Percentiles rank a stretch among this genome's conserved stretches.
phyloP scores from a whole-genome alignment of 2,113 vertebrate species.

The Hippolais icterina region DNA sequence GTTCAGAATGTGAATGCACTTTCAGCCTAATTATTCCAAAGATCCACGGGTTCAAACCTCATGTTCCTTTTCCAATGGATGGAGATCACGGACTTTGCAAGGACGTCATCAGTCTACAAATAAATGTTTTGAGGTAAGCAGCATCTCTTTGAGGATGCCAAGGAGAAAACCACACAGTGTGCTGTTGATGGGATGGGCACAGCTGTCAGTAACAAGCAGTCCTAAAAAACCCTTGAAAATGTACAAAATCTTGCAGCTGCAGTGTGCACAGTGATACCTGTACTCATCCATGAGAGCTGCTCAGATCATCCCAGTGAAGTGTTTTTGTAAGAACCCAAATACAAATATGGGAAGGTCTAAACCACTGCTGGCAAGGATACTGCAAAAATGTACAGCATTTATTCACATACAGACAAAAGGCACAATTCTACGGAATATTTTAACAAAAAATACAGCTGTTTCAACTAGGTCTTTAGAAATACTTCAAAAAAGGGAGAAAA shows the following conservation, averaged over 20 bases:
- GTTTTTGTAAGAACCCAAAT: neutral
- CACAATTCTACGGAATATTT: constrained; percentile 85
- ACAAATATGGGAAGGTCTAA: neutral
- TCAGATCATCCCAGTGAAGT: neutral
- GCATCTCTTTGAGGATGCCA: neutral
- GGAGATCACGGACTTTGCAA: neutral
- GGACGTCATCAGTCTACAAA: neutral
- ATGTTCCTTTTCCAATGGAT: neutral
- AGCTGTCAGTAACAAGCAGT: neutral
- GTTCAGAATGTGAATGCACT: too few relatives aligned
- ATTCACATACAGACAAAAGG: constrained; percentile 88
- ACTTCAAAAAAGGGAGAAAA: constrained; percentile 83
- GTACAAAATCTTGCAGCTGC: neutral
- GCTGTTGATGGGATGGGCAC: neutral
- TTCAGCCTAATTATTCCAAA: neutral
- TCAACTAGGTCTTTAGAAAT: constrained; percentile 87
- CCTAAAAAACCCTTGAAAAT: neutral
- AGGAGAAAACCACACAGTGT: neutral
- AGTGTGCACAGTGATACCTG: neutral
- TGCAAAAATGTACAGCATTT: constrained; percentile 88
- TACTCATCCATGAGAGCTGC: neutral
- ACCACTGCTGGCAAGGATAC: constrained; percentile 44
- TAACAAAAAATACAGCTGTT: constrained; percentile 86
- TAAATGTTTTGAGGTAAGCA: neutral
- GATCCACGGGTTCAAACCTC: neutral